Evolutionary conservation across 2,113 vertebrate species (phyloP).

Genomic region (Ictalurus furcatus): DNA sequence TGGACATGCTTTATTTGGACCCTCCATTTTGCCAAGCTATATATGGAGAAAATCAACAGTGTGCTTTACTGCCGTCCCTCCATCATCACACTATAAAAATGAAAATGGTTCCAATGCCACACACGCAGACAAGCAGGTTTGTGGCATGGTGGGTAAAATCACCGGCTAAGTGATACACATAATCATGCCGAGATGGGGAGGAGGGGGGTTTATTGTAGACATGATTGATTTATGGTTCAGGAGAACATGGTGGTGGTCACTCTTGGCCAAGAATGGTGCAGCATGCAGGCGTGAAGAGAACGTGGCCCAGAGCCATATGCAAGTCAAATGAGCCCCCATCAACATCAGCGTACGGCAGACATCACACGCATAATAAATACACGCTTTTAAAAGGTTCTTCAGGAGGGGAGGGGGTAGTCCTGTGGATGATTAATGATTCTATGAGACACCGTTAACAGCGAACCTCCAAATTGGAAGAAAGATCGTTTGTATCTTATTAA

Average conservation of each 20-base stretch:
- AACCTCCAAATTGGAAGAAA: conserved; percentile 1
- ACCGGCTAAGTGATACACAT: background rate
- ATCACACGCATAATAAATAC: conserved; percentile 34
- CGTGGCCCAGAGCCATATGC: conserved; percentile 54
- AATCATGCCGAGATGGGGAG: background rate
- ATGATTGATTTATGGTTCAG: conserved; percentile 56
- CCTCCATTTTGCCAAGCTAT: conserved; percentile 52
- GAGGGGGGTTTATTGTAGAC: background rate
- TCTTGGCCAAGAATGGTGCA: conserved; percentile 59
- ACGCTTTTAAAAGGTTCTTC: conserved; percentile 35
- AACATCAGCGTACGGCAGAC: conserved; percentile 6
- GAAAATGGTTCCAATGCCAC: conserved; percentile 46
- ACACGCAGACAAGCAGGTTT: conserved; percentile 45
- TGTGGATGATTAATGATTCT: conserved; percentile 37
- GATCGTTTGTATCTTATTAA: background rate
- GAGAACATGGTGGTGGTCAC: conserved; percentile 3
- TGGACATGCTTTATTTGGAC: conserved; percentile 21
- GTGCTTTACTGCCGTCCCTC: conserved; percentile 43
- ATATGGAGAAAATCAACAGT: conserved; percentile 44
- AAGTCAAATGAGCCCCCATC: conserved; percentile 66
- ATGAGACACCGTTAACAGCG: background rate
- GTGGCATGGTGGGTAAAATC: conserved; percentile 33
- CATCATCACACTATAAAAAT: conserved; percentile 41
- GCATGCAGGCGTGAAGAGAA: conserved; percentile 60
- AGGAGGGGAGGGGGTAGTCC: background rate